Evolutionary conservation across 2,888 invertebrate species (phyloP), one percentile per base, ranked within the genome.

Genomic region (Elgonia sp.): DNA sequence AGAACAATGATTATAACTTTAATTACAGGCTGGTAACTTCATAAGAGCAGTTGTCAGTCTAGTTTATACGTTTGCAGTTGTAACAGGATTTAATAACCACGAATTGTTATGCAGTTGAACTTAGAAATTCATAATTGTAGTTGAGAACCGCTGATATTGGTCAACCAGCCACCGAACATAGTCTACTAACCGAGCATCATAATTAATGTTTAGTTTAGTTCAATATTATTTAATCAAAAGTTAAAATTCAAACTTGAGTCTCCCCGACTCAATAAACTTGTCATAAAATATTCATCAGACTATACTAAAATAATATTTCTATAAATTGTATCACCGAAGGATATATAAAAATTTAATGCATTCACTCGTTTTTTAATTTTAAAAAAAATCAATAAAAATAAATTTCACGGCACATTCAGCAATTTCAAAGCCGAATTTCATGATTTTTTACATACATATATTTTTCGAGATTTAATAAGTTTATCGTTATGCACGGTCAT

Each of bases 201-300:
- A 83, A 83, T 76, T 75, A 62, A 73, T 21, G 63, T 72, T 81
- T 63, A 55, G 63, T 53, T 63, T 63, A 53, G 50, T 81, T 72
- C 21, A 39, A 62, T 55, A 50, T 75, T 57, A 65, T 67, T 60
- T 42, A 60, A 83, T 57, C 18, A 53, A 67, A 65, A 57, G 21
- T 63, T 63, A 65, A 82, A 65, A 53, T 39, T n/a, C 37, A 65
- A 75, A 63, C 18, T 73, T 57, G 14, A 40, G 29, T 1, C 16
- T 21, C 21, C 21, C 21, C 21, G 69, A 69, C 42, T 69, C 18
- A 7, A 50, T 50, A 50, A 69, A 18, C 29, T 10, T n/a, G 46
- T 65, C 18, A 18, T 20, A 18, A 3, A 42, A 29, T 16, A 65
- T 65, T 40, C 14, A 29, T 6, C 50, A 21, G 46, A 46, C 69